Evolutionary conservation across 2,797 vertebrate species (phyloP).

Genomic region (Macrochelys suwanniensis): DNA sequence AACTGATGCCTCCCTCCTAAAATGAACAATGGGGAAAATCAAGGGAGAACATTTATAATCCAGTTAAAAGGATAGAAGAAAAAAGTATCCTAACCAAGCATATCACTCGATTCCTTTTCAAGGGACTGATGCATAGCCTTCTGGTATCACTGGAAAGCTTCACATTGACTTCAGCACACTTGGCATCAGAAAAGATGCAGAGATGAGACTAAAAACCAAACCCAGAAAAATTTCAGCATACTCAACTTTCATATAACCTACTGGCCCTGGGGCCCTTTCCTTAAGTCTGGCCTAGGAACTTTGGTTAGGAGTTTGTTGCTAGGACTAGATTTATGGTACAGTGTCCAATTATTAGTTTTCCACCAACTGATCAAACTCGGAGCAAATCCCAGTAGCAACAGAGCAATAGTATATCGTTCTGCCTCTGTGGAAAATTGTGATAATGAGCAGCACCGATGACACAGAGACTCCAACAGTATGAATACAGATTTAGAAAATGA

Average conservation of each 20-base stretch:
- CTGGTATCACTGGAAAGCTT: not conserved
- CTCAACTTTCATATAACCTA: not conserved
- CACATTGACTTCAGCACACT: not conserved
- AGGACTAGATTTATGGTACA: not conserved
- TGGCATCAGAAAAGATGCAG: not conserved
- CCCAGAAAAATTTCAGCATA: not conserved
- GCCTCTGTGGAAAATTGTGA: not conserved
- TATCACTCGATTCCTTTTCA: not conserved
- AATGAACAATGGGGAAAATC: slow-evolving; percentile 57
- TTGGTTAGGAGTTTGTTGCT: not conserved
- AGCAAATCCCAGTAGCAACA: not conserved
- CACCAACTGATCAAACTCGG: not conserved
- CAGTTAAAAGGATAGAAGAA: slow-evolving; percentile 59
- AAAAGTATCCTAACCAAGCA: slow-evolving; percentile 32
- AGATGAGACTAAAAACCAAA: not conserved
- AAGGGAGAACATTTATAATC: slow-evolving; percentile 55
- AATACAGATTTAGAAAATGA: not conserved
- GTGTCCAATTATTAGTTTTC: not conserved
- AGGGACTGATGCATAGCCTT: not conserved
- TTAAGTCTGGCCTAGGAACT: not conserved
- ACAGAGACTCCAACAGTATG: not conserved
- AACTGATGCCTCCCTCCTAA: slow-evolving; percentile 38
- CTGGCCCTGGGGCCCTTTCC: not conserved
- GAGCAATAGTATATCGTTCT: accelerated
- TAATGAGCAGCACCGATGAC: not conserved